Percentiles rank a stretch among this genome's conserved stretches.
phyloP scores from a whole-genome alignment of 2,113 vertebrate species.

The Ophiodon elongatus region DNA sequence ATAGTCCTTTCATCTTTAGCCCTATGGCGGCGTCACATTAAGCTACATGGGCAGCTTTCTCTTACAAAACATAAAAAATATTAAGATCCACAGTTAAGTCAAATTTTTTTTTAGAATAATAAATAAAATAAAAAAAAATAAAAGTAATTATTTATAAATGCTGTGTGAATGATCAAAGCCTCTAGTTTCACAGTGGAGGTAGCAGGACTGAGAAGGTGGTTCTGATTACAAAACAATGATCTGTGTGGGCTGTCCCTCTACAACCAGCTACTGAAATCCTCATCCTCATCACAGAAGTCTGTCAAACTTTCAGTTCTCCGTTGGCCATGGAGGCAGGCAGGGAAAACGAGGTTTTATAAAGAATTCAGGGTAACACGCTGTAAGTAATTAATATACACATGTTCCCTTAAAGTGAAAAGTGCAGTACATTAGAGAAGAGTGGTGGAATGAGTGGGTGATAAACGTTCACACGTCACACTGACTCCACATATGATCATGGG shows the following conservation, averaged over 20 bases:
- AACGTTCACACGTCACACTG: not conserved
- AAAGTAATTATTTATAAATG: not conserved
- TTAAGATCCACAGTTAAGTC: not conserved
- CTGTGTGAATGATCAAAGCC: not conserved
- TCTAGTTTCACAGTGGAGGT: too few relatives aligned
- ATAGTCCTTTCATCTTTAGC: not conserved
- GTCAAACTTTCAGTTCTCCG: not conserved
- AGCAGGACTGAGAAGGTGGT: not conserved
- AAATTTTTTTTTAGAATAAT: too few relatives aligned
- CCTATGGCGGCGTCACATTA: not conserved
- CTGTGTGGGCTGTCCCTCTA: not conserved
- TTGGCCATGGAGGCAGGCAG: not conserved
- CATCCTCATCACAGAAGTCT: not conserved
- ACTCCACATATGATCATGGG: not conserved
- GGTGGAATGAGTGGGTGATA: not conserved
- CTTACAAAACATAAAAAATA: not conserved
- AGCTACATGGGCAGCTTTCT: not conserved
- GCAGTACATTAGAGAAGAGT: not conserved
- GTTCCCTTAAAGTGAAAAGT: not conserved
- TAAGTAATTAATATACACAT: not conserved
- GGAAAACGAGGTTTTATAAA: not conserved
- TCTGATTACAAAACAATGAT: not conserved
- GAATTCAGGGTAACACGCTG: not conserved
- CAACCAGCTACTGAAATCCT: not conserved
- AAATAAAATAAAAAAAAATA: too few relatives aligned